A percentile compares a stretch with the other conserved stretches of the same genome.
Conservation (phyloP, 2,797 vertebrate species). For the Cetoscarus ocellatus region DNA sequence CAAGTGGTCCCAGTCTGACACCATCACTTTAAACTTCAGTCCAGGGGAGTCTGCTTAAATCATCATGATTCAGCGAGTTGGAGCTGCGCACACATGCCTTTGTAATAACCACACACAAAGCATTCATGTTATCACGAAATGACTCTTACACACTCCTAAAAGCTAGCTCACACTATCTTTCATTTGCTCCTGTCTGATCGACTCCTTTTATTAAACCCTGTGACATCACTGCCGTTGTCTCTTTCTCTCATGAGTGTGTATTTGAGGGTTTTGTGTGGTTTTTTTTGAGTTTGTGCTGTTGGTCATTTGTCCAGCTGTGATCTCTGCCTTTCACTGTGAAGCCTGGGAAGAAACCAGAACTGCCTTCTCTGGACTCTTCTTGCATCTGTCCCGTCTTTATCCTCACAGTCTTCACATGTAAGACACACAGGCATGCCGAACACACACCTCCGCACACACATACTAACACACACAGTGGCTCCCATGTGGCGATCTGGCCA, state of each 20-base stretch:
- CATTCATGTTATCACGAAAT: background rate
- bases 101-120: background rate
- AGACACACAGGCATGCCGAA: slow-evolving; percentile 1
- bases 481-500: slow-evolving; percentile 65
- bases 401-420: background rate
- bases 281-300: background rate
- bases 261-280: background rate
- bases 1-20: no score
- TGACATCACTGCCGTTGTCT: background rate
- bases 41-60: slow-evolving; percentile 10
- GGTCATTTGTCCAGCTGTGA: slow-evolving; percentile 64
- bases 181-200: background rate
- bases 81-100: slow-evolving; percentile 18
- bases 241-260: background rate
- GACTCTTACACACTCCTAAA: background rate
- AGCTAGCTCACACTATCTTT: background rate
- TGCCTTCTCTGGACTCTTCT: slow-evolving; percentile 46
- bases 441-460: slow-evolving; percentile 22
- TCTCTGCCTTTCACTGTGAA: slow-evolving; percentile 47
- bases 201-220: slow-evolving; percentile 1
- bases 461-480: slow-evolving; percentile 36
- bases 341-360: slow-evolving; percentile 54
- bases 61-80: slow-evolving; percentile 63
- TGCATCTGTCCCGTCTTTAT: slow-evolving; percentile 15
- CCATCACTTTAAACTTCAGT: slow-evolving; percentile 14